These are phyloP conservation scores for Amphiprion percula DNA, from an alignment of 2,113 vertebrate species.

Conservation along the genomic window DNA sequence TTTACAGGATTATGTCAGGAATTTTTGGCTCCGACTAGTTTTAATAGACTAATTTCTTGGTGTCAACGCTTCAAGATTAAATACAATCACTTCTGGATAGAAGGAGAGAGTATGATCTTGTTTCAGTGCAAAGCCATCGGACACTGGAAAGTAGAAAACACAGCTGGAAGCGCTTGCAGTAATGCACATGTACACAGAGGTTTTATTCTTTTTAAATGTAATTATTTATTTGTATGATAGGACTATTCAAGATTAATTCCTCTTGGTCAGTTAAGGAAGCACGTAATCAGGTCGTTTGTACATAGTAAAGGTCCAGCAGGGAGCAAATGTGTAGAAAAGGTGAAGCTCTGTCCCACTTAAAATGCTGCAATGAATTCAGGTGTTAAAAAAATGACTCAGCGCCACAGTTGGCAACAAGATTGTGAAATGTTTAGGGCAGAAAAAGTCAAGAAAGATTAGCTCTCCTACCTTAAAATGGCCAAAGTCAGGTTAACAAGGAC, in stretches of 20 bases:
- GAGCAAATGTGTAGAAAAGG: slow-evolving; percentile 44
- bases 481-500: slow-evolving; percentile 65
- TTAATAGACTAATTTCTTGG: slow-evolving; percentile 22
- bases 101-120: slow-evolving; percentile 12
- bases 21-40: slow-evolving; percentile 45
- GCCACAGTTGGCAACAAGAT: slow-evolving; percentile 63
- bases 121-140: slow-evolving; percentile 46
- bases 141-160: slow-evolving; percentile 44
- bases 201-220: slow-evolving; percentile 62
- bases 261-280: slow-evolving; percentile 53
- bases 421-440: slow-evolving; percentile 54
- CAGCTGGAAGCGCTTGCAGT: slow-evolving; percentile 36
- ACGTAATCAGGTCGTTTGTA: slow-evolving; percentile 77
- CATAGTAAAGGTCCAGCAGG: slow-evolving; percentile 62
- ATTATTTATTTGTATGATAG: slow-evolving; percentile 75
- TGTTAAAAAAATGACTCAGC: slow-evolving; percentile 50
- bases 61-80: slow-evolving; percentile 41
- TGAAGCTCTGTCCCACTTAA: slow-evolving; percentile 57
- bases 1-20: slow-evolving; percentile 43
- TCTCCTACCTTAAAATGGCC: slow-evolving; percentile 59
- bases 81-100: slow-evolving; percentile 50
- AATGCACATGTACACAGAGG: slow-evolving; percentile 55
- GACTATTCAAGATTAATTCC: slow-evolving; percentile 64
- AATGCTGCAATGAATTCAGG: slow-evolving; percentile 83
- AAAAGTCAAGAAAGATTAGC: slow-evolving; percentile 38